Evolutionary conservation across 2,113 vertebrate genomes (phyloP), one percentile per base, ranked within the genome.

Genomic region (Variabilichromis moorii): DNA sequence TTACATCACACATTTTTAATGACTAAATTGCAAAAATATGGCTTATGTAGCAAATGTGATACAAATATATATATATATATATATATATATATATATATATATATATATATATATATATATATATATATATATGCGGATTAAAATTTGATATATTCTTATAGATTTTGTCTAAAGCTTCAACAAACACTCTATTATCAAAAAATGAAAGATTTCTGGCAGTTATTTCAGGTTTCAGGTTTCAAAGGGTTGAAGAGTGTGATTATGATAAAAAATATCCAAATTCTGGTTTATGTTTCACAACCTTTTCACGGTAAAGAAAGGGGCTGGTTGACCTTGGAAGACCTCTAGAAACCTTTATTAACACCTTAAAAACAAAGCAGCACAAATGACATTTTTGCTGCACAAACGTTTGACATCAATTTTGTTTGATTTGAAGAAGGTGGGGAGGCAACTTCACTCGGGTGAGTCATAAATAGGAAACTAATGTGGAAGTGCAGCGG

Each of bases 121-220:
- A 8, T 2, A 35, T 2, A 5, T 1, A 9, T 1, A 10, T 4
- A 45, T 45, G 1, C 3, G 2, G 53, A 51, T 51, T 19, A 51
- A 51, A 51, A 19, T 51, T 51, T 51, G 2, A 51, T 51, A 51
- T 51, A 19, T 51, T 19, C 50, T 9, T 3, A n/a, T n/a, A 53
- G 19, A 53, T 53, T 53, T 53, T 53, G 50, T 53, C 9, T 53
- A 53, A 53, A 53, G 19, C 9, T 53, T n/a, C 50, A 53, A n/a
- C 19, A 53, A 53, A 53, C 50, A 53, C 50, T 53, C 50, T 53
- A 10, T 53, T 53, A n/a, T 51, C 4, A 51, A n/a, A 53, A 53
- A n/a, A 10, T 53, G 5, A 53, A 19, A 51, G 47, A 19, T 51
- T 51, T 51, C 47, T 51, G 17, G 47, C 47, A 51, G 47, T 51